Evolutionary conservation across 2,113 vertebrate genomes (phyloP), one percentile per base, ranked within the genome.

Genomic region (Coturnix japonica): DNA sequence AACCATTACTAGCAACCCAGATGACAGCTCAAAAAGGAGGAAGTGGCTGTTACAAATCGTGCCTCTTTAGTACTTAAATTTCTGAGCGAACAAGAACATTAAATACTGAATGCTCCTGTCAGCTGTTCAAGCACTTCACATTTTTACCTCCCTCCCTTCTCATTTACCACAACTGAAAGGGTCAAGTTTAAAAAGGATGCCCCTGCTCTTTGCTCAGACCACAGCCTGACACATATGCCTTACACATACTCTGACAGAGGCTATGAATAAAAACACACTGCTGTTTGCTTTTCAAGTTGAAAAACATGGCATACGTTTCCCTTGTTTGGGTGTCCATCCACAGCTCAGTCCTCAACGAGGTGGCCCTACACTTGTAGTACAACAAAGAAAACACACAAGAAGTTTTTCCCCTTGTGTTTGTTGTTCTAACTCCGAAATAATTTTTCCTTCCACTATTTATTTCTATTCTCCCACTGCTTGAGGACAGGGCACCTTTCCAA

Each of bases 261-360:
- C 31, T n/a, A 11, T 1, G 20, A 74, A 65, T 31, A 61, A 46
- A 78, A 56, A 57, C 61, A 46, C 35, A 11, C 41, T 54, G 43
- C 66, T 11, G 5, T 46, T 28, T 8, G 28, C 28, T 61, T 69
- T 64, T 35, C 49, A 51, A 56, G 46, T 43, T 61, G 35, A 73
- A 65, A 72, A 63, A 37, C 0, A 0, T 0, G 0, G 13, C 37
- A 19, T 15, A 20, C 4, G 1, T 49, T 46, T 60, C n/a, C 31
- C 73, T 46, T 66, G 39, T 31, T 30, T 46, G 61, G 28, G 85
- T 11, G 51, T 25, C 15, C 14, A 1, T 28, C 35, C 51, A 44
- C 61, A 46, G 44, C 23, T 33, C 5, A 5, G 7, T 43, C 49
- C 37, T 73, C 79, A 59, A 16, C 23, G 26, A 77, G 26, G 20